These are phyloP conservation scores for Apeltes quadracus DNA, from an alignment of 2,113 vertebrate genomes.

Conservation along the genomic window DNA sequence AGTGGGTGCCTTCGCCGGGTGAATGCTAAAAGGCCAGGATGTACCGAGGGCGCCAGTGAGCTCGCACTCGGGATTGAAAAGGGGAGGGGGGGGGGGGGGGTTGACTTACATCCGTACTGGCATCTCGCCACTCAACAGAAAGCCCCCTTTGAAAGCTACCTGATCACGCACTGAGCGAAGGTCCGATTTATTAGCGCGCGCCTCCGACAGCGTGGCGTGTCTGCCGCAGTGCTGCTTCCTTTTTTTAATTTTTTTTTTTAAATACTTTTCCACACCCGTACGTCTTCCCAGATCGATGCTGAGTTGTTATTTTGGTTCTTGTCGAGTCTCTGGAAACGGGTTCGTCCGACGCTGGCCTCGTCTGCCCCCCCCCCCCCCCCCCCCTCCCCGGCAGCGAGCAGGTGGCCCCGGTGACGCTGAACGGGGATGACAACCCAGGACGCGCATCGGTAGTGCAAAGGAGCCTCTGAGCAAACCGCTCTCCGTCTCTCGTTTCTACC, in stretches of 20 bases:
- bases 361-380: background rate
- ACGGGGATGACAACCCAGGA: slow-evolving; percentile 59
- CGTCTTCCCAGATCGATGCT: background rate
- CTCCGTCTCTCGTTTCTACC: slow-evolving; percentile 32
- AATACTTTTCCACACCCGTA: no score
- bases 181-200: slow-evolving; percentile 29
- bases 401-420: slow-evolving; percentile 73
- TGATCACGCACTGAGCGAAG: slow-evolving; percentile 40
- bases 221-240: slow-evolving; percentile 71
- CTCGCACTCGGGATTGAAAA: slow-evolving; percentile 14
- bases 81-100: background rate
- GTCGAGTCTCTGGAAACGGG: background rate
- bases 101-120: slow-evolving; percentile 59
- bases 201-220: slow-evolving; percentile 13
- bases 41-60: slow-evolving; percentile 52
- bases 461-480: slow-evolving; percentile 51
- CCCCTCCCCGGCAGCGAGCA: slow-evolving; percentile 58
- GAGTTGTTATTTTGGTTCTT: background rate
- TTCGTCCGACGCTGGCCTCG: slow-evolving; percentile 18
- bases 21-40: slow-evolving; percentile 73
- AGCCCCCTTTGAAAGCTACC: slow-evolving; percentile 62
- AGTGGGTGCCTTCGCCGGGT: slow-evolving; percentile 58
- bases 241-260: no score
- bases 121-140: slow-evolving; percentile 56
- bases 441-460: slow-evolving; percentile 46